phyloP scores from a whole-genome alignment of 2,888 invertebrate genomes.

The Cancer borealis region DNA sequence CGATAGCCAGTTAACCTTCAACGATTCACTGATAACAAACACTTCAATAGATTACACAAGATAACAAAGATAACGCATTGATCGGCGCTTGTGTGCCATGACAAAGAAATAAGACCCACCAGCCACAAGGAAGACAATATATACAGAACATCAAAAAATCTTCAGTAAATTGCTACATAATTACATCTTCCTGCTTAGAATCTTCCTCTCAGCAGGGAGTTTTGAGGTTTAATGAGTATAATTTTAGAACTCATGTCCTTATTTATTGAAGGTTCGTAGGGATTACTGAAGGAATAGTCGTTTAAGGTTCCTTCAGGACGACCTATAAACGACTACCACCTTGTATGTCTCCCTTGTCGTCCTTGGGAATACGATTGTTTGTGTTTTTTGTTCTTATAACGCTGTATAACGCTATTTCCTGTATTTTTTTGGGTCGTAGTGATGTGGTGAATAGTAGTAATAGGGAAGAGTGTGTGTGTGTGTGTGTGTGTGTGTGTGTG shows the following conservation, averaged over 20 bases:
- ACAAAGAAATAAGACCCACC: neutral
- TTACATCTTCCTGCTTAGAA: neutral
- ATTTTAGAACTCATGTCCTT: neutral
- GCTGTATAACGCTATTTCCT: neutral
- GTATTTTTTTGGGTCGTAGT: neutral
- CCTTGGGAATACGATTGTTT: neutral
- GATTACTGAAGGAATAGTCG: neutral
- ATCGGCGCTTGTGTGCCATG: neutral
- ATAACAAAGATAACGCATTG: neutral
- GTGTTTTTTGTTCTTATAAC: neutral
- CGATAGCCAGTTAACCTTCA: neutral
- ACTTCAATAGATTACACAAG: neutral
- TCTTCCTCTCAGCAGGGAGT: neutral
- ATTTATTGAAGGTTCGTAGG: neutral
- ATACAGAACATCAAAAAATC: neutral
- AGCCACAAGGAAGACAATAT: neutral
- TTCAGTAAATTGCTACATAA: neutral
- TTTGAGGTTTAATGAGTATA: neutral
- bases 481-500: constrained; percentile 27
- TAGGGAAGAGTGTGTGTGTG: neutral
- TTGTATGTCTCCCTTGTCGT: neutral
- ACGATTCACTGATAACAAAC: neutral
- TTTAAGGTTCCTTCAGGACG: too few species aligned
- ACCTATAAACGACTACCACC: neutral
- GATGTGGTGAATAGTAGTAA: neutral